Base-by-base conservation (phyloP, 1,140 invertebrate genomes). In the Daktulosphaira vitifoliae region DNA sequence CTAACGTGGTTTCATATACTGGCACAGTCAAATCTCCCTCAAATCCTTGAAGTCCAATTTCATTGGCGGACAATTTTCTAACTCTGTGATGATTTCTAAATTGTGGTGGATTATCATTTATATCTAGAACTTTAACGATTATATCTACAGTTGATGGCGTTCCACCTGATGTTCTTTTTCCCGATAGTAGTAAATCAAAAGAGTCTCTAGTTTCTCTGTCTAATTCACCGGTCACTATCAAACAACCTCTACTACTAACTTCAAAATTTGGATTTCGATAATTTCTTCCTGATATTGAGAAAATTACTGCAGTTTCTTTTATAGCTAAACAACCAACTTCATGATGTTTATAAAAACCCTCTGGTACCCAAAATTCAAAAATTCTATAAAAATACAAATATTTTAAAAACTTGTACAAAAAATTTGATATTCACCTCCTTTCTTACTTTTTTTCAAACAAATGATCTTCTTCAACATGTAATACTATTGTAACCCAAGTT, bases 331-430 rank as follows among this genome's bases (percentile, higher is more conserved):
- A 82, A 13, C 90, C 91, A 25, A 89, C 74, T 3, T 87, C 78
- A 53, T 81, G 80, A 29, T 83, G 79, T 6, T 82, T 78, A 72
- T 88, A 86, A 46, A 79, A 78, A 1, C 89, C 87, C 77, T 95
- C 92, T 16, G 84, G 77, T 0, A 91, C 79, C 68, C 89, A 85
- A 71, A 92, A 93, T 15, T 81, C 84, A 73, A 93, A 95, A 80
- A 83, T 86, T 20, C 56, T 62, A 23, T 25, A 6, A 48, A 20
- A 7, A 48, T 44, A 33, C 5, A 33, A 33, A 33, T 6, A 33
- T 6, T 33, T 33, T 6, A 33, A 33, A 33, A 33, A 33, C 11
- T 6, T 11, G 29, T 6, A 33, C 11, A 33, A 33, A 5, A 33
- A 33, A 33, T 33, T 6, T 11, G 11, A 6, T 6, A 33, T 11